Percentiles rank a stretch among this genome's conserved stretches.
phyloP scores from a whole-genome alignment of 2,888 invertebrate genomes.

The Stenodema calcarata region DNA sequence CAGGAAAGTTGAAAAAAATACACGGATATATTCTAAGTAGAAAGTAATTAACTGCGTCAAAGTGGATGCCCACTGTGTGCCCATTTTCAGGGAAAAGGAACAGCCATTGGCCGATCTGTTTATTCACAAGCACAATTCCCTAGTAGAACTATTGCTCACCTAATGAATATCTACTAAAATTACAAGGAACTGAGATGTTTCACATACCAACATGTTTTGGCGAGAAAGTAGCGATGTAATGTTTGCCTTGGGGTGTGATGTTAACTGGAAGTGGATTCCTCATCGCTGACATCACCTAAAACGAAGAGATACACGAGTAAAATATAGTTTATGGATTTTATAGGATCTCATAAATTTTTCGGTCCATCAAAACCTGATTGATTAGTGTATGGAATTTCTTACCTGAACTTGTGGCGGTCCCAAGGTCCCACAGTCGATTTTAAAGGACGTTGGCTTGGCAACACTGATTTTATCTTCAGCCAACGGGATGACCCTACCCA shows the following conservation, averaged over 20 bases:
- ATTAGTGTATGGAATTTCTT: background rate
- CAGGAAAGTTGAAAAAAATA: too few species aligned
- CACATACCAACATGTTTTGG: slow-evolving; percentile 82
- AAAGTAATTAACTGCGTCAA: too few species aligned
- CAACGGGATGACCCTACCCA: slow-evolving; percentile 82
- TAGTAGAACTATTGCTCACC: too few species aligned
- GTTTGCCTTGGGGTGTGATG: slow-evolving; percentile 55
- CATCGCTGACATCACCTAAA: slow-evolving; percentile 61
- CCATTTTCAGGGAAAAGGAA: too few species aligned
- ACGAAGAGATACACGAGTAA: background rate
- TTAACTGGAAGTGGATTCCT: slow-evolving; percentile 60
- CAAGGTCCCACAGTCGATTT: slow-evolving; percentile 79
- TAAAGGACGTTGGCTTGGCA: slow-evolving; percentile 81
- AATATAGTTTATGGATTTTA: background rate
- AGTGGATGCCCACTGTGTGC: too few species aligned
- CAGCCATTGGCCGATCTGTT: background rate
- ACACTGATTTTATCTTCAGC: slow-evolving; percentile 89
- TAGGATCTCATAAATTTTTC: background rate
- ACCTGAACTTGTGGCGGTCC: slow-evolving; percentile 74
- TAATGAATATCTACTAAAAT: background rate
- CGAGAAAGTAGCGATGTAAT: slow-evolving; percentile 64
- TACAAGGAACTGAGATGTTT: background rate
- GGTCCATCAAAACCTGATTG: background rate
- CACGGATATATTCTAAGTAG: too few species aligned
- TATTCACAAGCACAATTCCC: too few species aligned